Percentiles rank a stretch among this genome's conserved stretches.
phyloP scores from a whole-genome alignment of 2,797 vertebrate species.

The Urocyon cinereoargenteus region DNA sequence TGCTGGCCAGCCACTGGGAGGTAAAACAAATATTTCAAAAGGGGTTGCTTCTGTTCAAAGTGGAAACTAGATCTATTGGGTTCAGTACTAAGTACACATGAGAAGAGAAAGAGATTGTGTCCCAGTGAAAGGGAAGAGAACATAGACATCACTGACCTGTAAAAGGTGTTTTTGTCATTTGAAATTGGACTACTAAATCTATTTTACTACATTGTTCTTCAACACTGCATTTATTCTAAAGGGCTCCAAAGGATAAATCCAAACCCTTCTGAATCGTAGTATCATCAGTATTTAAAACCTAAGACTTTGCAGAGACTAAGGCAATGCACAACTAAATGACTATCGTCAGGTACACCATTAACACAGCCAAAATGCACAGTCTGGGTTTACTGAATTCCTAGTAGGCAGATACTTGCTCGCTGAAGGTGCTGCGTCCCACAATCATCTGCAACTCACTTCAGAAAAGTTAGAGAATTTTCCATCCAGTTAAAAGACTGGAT shows the following conservation, averaged over 20 bases:
- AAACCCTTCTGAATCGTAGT: not conserved
- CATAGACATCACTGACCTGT: not conserved
- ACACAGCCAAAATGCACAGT: not conserved
- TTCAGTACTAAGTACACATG: not conserved
- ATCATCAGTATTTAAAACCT: not conserved
- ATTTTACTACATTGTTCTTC: not conserved
- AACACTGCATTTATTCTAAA: not conserved
- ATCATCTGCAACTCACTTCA: not conserved
- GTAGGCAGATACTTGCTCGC: not conserved
- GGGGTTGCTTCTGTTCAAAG: not conserved
- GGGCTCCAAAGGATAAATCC: not conserved
- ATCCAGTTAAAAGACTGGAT: not conserved
- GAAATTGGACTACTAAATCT: not conserved
- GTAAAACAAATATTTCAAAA: not conserved
- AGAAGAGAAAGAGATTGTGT: not conserved
- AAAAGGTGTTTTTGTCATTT: not conserved
- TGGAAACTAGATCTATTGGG: not conserved
- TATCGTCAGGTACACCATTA: not conserved
- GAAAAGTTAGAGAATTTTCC: not conserved
- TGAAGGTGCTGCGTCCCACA: not conserved
- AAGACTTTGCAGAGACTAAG: not conserved
- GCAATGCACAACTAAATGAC: not conserved
- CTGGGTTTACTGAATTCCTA: not conserved
- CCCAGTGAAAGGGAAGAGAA: not conserved
- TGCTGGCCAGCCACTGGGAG: not conserved